phyloP scores from a whole-genome alignment of 2,797 vertebrate species.

The Garrulus glandarius region DNA sequence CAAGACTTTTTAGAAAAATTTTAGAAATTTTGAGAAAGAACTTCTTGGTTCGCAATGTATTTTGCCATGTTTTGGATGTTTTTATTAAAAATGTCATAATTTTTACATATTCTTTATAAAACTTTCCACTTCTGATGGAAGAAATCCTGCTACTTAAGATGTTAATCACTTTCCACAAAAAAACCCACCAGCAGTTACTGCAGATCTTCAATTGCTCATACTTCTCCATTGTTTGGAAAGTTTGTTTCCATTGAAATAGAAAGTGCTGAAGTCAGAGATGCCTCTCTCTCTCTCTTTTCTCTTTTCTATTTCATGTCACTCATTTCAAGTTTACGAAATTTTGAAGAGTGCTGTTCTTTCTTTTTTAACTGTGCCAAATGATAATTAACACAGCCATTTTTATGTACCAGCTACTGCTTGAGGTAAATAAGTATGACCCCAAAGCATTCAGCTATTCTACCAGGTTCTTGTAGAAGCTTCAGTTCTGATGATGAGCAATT shows the following conservation, averaged over 20 bases:
- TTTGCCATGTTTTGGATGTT: not conserved
- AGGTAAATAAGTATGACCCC: rapidly evolving
- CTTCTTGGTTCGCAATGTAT: not conserved
- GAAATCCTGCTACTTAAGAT: not conserved
- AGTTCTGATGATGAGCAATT: not conserved
- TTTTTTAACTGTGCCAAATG: not conserved
- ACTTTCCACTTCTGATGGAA: not conserved
- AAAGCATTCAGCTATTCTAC: not conserved
- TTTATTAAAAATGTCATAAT: not conserved
- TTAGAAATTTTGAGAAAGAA: not conserved
- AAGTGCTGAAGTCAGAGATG: not conserved
- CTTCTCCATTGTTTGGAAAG: not conserved
- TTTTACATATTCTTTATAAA: not conserved
- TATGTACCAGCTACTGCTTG: not conserved
- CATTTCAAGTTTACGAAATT: not conserved
- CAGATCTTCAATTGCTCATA: not conserved
- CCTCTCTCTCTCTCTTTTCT: not conserved
- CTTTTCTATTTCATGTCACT: not conserved
- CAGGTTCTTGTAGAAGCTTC: not conserved
- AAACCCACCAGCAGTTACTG: rapidly evolving
- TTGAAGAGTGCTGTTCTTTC: not conserved
- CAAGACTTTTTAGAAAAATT: not conserved
- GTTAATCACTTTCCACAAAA: not conserved
- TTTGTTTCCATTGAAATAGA: not conserved
- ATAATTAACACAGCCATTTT: not conserved